Conservation (phyloP, 2,888 invertebrate genomes). For the Lepidonotus clava region DNA sequence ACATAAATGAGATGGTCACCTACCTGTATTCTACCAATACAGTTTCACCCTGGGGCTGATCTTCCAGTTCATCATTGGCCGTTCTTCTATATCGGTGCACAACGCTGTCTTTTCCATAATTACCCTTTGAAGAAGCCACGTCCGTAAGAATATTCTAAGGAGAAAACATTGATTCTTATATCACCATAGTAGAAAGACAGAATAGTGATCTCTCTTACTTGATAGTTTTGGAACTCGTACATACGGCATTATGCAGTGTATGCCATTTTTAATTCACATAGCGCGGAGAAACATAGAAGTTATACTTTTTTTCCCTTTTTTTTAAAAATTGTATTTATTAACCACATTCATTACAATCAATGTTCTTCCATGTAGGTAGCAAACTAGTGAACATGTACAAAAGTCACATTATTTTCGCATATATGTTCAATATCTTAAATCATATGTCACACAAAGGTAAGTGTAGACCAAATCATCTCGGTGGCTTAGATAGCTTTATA, state of each 20-base stretch:
- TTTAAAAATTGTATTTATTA: neutral
- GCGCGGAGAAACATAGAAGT: neutral
- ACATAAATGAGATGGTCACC: neutral
- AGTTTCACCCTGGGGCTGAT: slow-evolving; percentile 1
- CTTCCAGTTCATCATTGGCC: neutral
- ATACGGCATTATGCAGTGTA: neutral
- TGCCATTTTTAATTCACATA: no score
- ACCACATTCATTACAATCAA: no score
- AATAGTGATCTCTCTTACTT: neutral
- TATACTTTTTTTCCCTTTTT: neutral
- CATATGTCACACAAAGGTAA: no score
- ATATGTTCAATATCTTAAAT: no score
- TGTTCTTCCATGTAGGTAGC: no score
- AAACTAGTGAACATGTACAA: no score
- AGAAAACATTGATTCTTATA: neutral
- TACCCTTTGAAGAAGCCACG: neutral
- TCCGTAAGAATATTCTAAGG: neutral
- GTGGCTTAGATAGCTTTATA: no score
- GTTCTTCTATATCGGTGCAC: neutral
- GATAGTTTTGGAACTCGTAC: neutral
- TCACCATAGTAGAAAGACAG: neutral
- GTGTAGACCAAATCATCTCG: no score
- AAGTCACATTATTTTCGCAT: no score
- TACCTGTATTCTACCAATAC: slow-evolving; percentile 50
- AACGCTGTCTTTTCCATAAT: neutral